A percentile compares a stretch with the other conserved stretches of the same genome.
phyloP scores from a whole-genome alignment of 2,888 invertebrate genomes.

The Xestia sexstrigata region DNA sequence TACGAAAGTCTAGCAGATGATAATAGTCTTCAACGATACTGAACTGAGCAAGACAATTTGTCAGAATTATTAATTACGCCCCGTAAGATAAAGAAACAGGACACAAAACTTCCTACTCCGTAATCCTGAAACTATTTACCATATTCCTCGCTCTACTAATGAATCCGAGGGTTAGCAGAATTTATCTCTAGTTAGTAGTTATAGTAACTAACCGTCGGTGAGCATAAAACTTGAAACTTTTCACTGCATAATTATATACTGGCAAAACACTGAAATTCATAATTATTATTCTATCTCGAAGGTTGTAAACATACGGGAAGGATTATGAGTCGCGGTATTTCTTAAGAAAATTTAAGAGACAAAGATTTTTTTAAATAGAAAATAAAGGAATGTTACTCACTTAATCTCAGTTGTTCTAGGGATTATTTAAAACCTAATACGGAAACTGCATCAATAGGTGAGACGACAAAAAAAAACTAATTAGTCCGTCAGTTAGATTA shows the following conservation, averaged over 20 bases:
- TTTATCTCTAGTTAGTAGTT: slow-evolving; percentile 36
- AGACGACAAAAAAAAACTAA: too few species aligned
- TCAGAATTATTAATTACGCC: too few species aligned
- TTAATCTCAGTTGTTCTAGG: neutral
- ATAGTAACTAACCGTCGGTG: slow-evolving; percentile 26
- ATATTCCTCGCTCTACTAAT: slow-evolving; percentile 24
- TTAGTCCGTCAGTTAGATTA: too few species aligned
- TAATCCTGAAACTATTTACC: slow-evolving; percentile 6
- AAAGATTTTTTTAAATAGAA: neutral
- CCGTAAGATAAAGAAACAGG: neutral
- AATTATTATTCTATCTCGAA: slow-evolving; percentile 73
- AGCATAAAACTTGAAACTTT: slow-evolving; percentile 52
- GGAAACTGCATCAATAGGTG: too few species aligned
- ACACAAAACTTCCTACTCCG: neutral
- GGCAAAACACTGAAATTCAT: slow-evolving; percentile 73
- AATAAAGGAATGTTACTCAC: neutral
- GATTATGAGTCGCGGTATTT: neutral
- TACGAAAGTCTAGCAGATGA: too few species aligned
- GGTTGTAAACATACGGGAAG: slow-evolving; percentile 62
- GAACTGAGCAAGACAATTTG: too few species aligned
- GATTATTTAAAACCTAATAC: neutral
- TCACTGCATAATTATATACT: slow-evolving; percentile 70
- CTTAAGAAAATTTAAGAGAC: neutral
- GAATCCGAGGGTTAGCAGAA: slow-evolving; percentile 37
- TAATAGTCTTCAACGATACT: too few species aligned